Evolutionary conservation across 2,113 vertebrate genomes (phyloP), one percentile per base, ranked within the genome.

Genomic region (Mustelus asterias): DNA sequence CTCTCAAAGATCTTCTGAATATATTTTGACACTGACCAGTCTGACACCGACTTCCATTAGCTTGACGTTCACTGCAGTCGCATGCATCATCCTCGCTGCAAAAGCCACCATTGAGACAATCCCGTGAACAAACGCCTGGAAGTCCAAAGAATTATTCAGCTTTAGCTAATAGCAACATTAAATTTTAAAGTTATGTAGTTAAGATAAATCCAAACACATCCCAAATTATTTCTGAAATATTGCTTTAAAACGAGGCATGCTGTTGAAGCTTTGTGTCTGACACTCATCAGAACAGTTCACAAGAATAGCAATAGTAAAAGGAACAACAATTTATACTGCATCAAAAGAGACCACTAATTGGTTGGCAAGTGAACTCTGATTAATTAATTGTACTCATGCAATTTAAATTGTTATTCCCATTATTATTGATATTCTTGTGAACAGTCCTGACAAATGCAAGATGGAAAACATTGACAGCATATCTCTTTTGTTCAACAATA

Each of bases 31-130:
- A 98, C 99, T 98, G 98, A 99, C 99, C 98, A 97, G 98, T 99
- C 97, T 99, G 99, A 97, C 99, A 99, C 96, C 99, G 98, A 96
- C 98, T 98, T 96, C 99, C 99, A 97, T 98, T 97, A 96, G 99
- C 99, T 97, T 99, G 99, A 98, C 99, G 99, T 97, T 99, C 98
- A 97, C 98, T 98, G 97, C 99, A 99, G 97, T 99, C 99, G 98
- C 99, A 99, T 96, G 97, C 97, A 96, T 98, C 99, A 33, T 97
- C 97, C 96, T 98, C 98, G 96, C 98, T 98, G 98, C 99, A 99
- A 97, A 98, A 98, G 96, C 99, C 99, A 93, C 99, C 99, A 96
- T 99, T 99, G 97, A 99, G 99, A 97, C 99, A 99, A 96, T 98
- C 98, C 96, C 97, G 97, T 97, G 96, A 96, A 96, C 98, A 98